Conservation (phyloP, 2,888 invertebrate species). For the Carterocephalus palaemon region DNA sequence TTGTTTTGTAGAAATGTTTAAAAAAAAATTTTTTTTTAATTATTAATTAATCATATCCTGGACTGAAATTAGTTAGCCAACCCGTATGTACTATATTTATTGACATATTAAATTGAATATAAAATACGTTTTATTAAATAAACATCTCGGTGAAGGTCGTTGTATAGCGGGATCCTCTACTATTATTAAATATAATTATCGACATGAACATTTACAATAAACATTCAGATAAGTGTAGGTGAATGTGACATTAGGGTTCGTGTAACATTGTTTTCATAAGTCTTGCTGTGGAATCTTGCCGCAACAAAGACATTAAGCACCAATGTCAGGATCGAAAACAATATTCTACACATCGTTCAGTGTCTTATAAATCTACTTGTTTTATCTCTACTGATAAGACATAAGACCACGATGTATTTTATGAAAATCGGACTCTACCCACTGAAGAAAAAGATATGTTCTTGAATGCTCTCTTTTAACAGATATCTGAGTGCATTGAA, state of each 20-base stretch:
- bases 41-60: too few species aligned
- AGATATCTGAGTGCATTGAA: conserved; percentile 31
- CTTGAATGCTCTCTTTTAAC: conserved; percentile 17
- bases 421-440: conserved; percentile 32
- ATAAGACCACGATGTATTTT: conserved; percentile 10
- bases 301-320: conserved; percentile 71
- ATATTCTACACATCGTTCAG: conserved; percentile 64
- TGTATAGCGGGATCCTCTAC: too few species aligned
- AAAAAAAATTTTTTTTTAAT: too few species aligned
- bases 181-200: too few species aligned
- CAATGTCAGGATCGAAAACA: conserved; percentile 61
- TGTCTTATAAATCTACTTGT: conserved; percentile 61
- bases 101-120: too few species aligned
- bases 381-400: conserved; percentile 19
- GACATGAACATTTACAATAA: too few species aligned
- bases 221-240: conserved; percentile 16
- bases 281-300: conserved; percentile 48
- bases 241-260: conserved; percentile 14
- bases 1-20: too few species aligned
- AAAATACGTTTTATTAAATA: too few species aligned
- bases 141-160: too few species aligned
- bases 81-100: too few species aligned
- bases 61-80: too few species aligned
- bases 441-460: conserved; percentile 21
- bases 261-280: conserved; percentile 42